Conservation (phyloP, 2,888 invertebrate species). For the Aspidiotus destructor region DNA sequence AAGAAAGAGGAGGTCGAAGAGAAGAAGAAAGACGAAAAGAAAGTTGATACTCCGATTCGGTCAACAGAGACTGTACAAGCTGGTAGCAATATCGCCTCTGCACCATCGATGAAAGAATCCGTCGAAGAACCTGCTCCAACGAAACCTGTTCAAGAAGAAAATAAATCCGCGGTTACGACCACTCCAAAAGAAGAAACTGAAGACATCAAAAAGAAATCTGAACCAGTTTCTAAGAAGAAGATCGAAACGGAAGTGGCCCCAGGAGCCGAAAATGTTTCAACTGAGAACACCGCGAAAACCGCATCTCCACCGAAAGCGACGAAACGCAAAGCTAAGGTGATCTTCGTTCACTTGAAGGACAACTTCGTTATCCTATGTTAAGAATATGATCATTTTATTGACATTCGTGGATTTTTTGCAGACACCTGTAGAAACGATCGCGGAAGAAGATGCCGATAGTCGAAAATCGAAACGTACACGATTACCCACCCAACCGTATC, state of each 20-base stretch:
- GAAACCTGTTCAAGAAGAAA: background rate
- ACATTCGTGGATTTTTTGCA: constrained; percentile 1
- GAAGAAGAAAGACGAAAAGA: background rate
- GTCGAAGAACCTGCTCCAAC: background rate
- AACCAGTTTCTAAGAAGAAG: constrained; percentile 11
- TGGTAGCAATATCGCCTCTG: background rate
- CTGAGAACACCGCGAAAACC: constrained; percentile 40
- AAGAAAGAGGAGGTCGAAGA: background rate
- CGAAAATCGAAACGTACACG: constrained; percentile 49
- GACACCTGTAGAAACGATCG: constrained; percentile 11
- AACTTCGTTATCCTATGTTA: constrained; percentile 3
- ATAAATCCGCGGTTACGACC: no score
- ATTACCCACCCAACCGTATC: constrained; percentile 67
- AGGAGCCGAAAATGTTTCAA: constrained; percentile 18
- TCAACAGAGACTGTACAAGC: background rate
- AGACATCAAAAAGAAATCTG: no score
- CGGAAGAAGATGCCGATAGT: constrained; percentile 38
- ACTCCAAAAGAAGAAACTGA: no score
- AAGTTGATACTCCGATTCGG: background rate
- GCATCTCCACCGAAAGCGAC: constrained; percentile 38
- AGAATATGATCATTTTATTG: background rate
- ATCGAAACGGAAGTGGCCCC: background rate
- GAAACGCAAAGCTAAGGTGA: constrained; percentile 31
- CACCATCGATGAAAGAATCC: constrained; percentile 7
- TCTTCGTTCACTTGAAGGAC: background rate